Percentiles rank a stretch among this genome's conserved stretches.
These are phyloP conservation scores for Blastobasis adustella DNA, from an alignment of 2,888 invertebrate genomes.

Conservation along the genomic window DNA sequence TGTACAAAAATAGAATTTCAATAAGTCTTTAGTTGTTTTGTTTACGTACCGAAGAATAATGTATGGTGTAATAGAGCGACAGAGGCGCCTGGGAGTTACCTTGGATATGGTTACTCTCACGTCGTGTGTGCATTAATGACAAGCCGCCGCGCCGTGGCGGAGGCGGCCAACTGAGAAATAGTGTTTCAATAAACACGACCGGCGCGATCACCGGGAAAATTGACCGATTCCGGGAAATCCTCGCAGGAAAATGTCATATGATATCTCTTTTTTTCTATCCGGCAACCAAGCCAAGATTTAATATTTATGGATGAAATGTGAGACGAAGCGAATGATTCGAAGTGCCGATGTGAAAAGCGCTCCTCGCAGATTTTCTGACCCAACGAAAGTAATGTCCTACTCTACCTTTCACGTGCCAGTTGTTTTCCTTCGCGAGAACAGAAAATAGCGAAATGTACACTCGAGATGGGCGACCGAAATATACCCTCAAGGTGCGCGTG, in stretches of 20 bases:
- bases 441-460: conserved; percentile 59
- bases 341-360: conserved; percentile 71
- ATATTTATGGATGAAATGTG: conserved; percentile 74
- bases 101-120: too few relatives aligned
- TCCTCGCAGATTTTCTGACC: conserved; percentile 71
- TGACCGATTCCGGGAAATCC: conserved; percentile 69
- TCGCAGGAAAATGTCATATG: conserved; percentile 59
- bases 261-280: conserved; percentile 65
- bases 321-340: conserved; percentile 71
- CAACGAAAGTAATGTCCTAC: conserved; percentile 67
- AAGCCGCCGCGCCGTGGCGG: conserved; percentile 23
- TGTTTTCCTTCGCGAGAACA: conserved; percentile 60
- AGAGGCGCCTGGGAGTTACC: too few relatives aligned
- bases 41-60: too few relatives aligned
- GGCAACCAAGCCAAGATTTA: conserved; percentile 64
- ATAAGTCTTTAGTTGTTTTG: too few relatives aligned
- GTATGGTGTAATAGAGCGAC: too few relatives aligned
- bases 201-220: conserved; percentile 67
- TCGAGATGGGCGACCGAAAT: conserved; percentile 49
- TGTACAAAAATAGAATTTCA: too few relatives aligned
- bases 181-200: conserved; percentile 69
- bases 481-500: conserved; percentile 54
- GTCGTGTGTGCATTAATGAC: too few relatives aligned
- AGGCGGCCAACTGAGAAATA: conserved; percentile 62
- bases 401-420: conserved; percentile 67